Conservation (phyloP, 2,797 vertebrate species). For the Masticophis lateralis region DNA sequence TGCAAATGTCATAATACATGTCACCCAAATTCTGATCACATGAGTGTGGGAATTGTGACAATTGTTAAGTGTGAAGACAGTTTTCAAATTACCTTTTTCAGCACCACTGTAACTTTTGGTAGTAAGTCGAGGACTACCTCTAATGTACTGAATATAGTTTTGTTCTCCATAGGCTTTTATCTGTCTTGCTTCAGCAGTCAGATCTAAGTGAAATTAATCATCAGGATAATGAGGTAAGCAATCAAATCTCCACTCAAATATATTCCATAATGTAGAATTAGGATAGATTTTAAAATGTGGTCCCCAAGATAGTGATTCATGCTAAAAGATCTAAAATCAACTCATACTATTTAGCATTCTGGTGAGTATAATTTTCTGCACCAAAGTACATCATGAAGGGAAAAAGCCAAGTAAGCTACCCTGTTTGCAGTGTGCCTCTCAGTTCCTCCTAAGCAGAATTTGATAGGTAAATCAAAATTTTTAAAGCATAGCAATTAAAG, state of each 20-base stretch:
- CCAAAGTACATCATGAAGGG: not conserved
- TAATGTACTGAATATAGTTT: slow-evolving; percentile 39
- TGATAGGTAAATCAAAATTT: not conserved
- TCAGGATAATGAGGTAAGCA: slow-evolving; percentile 85
- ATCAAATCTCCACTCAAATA: slow-evolving; percentile 10
- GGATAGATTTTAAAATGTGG: not conserved
- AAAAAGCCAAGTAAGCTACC: not conserved
- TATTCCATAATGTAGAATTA: not conserved
- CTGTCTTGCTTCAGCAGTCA: slow-evolving; percentile 82
- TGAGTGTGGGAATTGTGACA: not conserved
- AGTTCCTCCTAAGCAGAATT: not conserved
- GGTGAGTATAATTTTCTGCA: not conserved
- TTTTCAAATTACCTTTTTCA: not conserved
- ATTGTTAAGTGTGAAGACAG: not conserved
- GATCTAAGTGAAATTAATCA: slow-evolving; percentile 84
- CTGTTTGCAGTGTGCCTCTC: not conserved
- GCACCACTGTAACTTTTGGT: not conserved
- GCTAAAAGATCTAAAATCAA: not conserved
- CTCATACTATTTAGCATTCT: not conserved
- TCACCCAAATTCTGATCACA: not conserved
- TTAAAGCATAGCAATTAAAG: too few species aligned
- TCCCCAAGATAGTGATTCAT: not conserved
- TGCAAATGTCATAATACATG: not conserved
- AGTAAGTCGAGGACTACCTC: not conserved
- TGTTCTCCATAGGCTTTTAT: slow-evolving; percentile 76